Conservation (phyloP, 2,888 invertebrate species). For the Acanthosepion lycidas region DNA sequence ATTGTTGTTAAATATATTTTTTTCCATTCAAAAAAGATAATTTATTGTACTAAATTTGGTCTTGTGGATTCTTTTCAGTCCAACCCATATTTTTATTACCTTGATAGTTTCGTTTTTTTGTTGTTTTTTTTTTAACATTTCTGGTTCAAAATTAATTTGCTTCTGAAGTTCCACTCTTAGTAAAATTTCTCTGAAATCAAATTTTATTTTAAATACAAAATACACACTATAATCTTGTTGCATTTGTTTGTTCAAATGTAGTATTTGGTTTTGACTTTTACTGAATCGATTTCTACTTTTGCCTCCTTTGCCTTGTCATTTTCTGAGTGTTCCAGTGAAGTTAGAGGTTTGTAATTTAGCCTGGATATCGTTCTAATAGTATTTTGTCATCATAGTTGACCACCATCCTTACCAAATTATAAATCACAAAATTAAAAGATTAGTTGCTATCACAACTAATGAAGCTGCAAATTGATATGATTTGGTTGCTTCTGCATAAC, state of each 20-base stretch:
- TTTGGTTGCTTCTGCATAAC: neutral
- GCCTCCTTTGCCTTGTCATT: neutral
- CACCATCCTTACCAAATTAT: neutral
- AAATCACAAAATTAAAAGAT: too few species aligned
- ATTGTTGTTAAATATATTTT: neutral
- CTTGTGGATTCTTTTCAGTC: neutral
- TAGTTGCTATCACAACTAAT: neutral
- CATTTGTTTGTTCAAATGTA: neutral
- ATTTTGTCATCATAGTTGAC: neutral
- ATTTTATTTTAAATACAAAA: neutral
- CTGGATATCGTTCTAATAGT: neutral
- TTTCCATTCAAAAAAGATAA: neutral
- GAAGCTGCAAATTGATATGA: neutral
- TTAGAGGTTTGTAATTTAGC: neutral
- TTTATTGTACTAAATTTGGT: neutral
- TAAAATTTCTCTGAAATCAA: neutral
- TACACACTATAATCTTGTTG: neutral
- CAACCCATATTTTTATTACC: neutral
- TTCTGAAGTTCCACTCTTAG: constrained; percentile 33
- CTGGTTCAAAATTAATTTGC: neutral
- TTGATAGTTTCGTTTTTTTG: neutral
- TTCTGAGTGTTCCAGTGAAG: neutral
- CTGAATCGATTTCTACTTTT: neutral
- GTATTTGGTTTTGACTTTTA: neutral
- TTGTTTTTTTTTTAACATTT: neutral